These are phyloP conservation scores for Parascotia fuliginaria DNA, from an alignment of 2,888 invertebrate genomes.

Conservation along the genomic window DNA sequence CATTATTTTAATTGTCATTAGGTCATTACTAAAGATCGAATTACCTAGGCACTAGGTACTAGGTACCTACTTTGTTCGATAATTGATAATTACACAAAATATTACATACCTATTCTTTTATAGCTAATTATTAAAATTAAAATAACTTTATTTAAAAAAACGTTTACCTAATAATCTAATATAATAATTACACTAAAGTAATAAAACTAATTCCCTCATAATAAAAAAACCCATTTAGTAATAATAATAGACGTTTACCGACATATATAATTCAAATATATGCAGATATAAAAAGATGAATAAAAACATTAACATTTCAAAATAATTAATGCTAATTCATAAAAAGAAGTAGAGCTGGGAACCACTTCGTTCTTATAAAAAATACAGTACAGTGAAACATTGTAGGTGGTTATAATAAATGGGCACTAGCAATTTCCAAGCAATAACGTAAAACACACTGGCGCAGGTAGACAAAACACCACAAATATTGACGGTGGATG, in stretches of 20 bases:
- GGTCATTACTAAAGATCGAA: too few species aligned
- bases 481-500: conserved; percentile 83
- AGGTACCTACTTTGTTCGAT: too few species aligned
- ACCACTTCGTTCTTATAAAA: conserved; percentile 18
- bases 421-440: conserved; percentile 40
- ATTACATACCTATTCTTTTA: too few species aligned
- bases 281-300: conserved; percentile 16
- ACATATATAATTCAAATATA: conserved; percentile 19
- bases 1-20: too few species aligned
- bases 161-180: too few species aligned
- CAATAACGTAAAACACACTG: conserved; percentile 61
- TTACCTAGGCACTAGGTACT: too few species aligned
- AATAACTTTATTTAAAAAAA: too few species aligned
- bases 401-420: conserved; percentile 30
- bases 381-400: conserved; percentile 27
- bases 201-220: too few species aligned
- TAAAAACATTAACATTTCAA: conserved; percentile 12
- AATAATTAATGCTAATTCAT: conserved; percentile 25
- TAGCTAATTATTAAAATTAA: too few species aligned
- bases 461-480: conserved; percentile 73
- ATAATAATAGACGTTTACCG: conserved; percentile 15
- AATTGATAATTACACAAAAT: too few species aligned
- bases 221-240: background rate
- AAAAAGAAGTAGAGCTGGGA: conserved; percentile 15
- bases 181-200: too few species aligned